These are phyloP conservation scores for Halictus rubicundus DNA, from an alignment of 1,140 invertebrate species.

Conservation along the genomic window DNA sequence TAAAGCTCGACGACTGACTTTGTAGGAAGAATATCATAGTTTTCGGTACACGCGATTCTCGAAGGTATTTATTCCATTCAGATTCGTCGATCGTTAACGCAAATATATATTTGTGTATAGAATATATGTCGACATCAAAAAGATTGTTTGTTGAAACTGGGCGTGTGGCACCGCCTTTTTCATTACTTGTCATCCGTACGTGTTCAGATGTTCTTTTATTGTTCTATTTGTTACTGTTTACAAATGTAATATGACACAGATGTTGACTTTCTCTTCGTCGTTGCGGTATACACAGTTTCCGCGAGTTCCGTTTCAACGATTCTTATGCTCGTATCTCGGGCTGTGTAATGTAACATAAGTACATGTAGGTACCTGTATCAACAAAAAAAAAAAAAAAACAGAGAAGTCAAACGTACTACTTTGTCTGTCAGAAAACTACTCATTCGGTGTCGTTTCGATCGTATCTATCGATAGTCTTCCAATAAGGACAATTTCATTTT, in stretches of 20 bases:
- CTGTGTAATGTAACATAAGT: neutral
- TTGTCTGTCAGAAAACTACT: constrained; percentile 1
- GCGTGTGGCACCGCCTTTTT: constrained; percentile 69
- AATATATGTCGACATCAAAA: neutral
- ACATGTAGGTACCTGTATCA: too few species aligned
- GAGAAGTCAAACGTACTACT: neutral
- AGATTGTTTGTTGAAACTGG: constrained; percentile 29
- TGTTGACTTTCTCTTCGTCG: neutral
- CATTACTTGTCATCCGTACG: constrained; percentile 49
- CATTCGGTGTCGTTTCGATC: neutral
- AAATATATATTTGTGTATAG: neutral
- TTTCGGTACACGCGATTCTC: neutral
- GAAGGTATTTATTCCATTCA: constrained; percentile 43
- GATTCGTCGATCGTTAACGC: neutral
- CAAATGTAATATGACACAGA: neutral
- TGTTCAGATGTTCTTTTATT: constrained; percentile 10
- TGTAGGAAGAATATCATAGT: constrained; percentile 11
- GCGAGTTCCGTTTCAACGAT: neutral
- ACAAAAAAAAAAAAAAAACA: constrained; percentile 8
- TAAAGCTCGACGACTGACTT: constrained; percentile 31
- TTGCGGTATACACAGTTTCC: neutral
- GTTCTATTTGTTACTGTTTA: constrained; percentile 1
- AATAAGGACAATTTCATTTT: neutral
- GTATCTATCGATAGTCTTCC: neutral
- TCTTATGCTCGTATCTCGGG: neutral